phyloP scores from a whole-genome alignment of 1,140 invertebrate species.

The Mizuhopecten yessoensis region DNA sequence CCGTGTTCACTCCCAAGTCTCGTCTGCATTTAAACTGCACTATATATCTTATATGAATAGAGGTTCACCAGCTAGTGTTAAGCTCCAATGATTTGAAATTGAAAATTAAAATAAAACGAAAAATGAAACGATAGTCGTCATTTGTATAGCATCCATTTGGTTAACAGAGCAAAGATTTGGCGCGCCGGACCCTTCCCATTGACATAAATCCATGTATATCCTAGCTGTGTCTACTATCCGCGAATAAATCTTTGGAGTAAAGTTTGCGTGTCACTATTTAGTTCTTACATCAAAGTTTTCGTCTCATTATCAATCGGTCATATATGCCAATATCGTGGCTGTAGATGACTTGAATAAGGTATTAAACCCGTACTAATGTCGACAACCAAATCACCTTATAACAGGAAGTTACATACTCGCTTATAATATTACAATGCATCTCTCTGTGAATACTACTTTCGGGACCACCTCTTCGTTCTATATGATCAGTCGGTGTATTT shows the following conservation, averaged over 20 bases:
- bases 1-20: neutral
- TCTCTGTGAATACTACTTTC: neutral
- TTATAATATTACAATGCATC: neutral
- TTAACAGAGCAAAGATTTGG: neutral
- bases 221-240: neutral
- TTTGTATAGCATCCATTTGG: neutral
- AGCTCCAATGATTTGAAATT: slow-evolving; percentile 33
- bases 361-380: too few species aligned
- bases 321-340: neutral
- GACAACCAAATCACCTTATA: too few species aligned
- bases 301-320: neutral
- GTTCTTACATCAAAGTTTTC: neutral
- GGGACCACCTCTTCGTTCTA: neutral
- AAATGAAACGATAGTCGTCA: slow-evolving; percentile 31
- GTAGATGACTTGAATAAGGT: too few species aligned
- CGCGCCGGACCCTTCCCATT: neutral
- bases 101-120: slow-evolving; percentile 30
- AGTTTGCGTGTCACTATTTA: neutral
- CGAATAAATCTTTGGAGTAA: neutral
- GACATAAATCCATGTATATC: neutral
- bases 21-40: slow-evolving; percentile 24
- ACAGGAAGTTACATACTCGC: neutral
- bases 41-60: slow-evolving; percentile 28
- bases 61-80: slow-evolving; percentile 33
- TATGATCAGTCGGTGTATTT: neutral